Percentiles rank a stretch among this genome's conserved stretches.
phyloP scores from a whole-genome alignment of 2,113 vertebrate genomes.

The Elachura formosa region DNA sequence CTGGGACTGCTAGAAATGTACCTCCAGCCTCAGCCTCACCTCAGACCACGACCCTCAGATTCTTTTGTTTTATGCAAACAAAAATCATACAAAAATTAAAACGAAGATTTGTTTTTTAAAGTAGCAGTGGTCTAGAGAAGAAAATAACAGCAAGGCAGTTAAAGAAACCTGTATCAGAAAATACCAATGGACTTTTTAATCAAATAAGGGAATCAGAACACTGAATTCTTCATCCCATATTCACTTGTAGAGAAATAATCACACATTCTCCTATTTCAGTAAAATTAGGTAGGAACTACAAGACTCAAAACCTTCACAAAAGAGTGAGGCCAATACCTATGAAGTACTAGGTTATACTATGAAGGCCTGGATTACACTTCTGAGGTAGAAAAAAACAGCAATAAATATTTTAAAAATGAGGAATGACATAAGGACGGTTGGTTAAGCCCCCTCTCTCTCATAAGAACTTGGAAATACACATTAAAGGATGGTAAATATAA shows the following conservation, averaged over 20 bases:
- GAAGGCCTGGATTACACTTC: background rate
- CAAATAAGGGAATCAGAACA: background rate
- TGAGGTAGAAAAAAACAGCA: background rate
- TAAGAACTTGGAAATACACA: background rate
- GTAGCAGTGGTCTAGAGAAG: background rate
- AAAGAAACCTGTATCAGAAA: background rate
- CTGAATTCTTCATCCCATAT: background rate
- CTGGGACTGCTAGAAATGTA: background rate
- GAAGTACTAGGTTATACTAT: background rate
- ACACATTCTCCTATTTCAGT: background rate
- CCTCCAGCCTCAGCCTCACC: background rate
- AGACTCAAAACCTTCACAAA: background rate
- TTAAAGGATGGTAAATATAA: background rate
- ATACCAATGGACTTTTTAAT: background rate
- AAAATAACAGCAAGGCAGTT: background rate
- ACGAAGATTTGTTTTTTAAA: background rate
- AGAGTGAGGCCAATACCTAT: background rate
- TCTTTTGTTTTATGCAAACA: background rate
- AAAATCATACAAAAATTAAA: background rate
- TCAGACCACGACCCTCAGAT: background rate
- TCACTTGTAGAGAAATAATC: background rate
- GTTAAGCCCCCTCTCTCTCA: background rate
- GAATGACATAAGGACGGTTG: background rate
- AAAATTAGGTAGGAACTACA: background rate
- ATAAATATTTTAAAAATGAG: background rate